Base-by-base conservation (phyloP, 2,797 vertebrate genomes). In the Neostethus bicornis region DNA sequence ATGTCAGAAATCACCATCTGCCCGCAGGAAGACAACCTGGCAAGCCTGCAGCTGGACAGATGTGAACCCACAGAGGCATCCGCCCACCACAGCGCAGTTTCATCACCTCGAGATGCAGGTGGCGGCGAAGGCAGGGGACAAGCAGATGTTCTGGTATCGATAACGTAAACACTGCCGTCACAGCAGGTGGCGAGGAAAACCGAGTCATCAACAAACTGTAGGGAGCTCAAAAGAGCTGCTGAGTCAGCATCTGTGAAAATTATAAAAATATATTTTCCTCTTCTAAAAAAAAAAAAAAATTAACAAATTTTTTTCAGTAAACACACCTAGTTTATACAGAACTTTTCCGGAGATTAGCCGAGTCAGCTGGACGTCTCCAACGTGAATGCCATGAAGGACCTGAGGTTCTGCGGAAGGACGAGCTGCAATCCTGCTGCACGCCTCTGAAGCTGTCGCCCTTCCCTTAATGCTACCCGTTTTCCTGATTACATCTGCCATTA, bases 361-460 rank as follows among this genome's bases (percentile, higher is more conserved):
- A 0, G 89, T 94, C 46, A 95, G 66, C 21, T 74, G 86, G 29
- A 97, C 29, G 7, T 74, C 51, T 42, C 60, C 11, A 57, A 90
- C 83, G 37, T 45, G 84, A 1, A 77, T 84, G 41, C 95, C 95
- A 0, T 97, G 94, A 21, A 98, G 92, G 47, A 97, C 79, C 5
- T 80, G 66, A 0, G 93, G 83, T 0, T 69, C 48, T 0, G 45
- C 25, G 0, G 73, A 62, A 0, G 51, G 51, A 4, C 79, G 79
- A 9, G 93, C 80, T 0, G 92, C 91, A 2, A 96, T 69, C 75
- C 86, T 89, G 34, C 91, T 86, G 87, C 91, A 91, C 3, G 72
- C 44, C 4, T 56, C 56, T 0, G 79, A 70, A 0, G 6, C 7
- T 0, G 1, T 26, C 2, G 66, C 19, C 3, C 72, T 65, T 6